A percentile compares a stretch with the other conserved stretches of the same genome.
Conservation (phyloP, 2,113 vertebrate species). For the Hyaena hyaena region DNA sequence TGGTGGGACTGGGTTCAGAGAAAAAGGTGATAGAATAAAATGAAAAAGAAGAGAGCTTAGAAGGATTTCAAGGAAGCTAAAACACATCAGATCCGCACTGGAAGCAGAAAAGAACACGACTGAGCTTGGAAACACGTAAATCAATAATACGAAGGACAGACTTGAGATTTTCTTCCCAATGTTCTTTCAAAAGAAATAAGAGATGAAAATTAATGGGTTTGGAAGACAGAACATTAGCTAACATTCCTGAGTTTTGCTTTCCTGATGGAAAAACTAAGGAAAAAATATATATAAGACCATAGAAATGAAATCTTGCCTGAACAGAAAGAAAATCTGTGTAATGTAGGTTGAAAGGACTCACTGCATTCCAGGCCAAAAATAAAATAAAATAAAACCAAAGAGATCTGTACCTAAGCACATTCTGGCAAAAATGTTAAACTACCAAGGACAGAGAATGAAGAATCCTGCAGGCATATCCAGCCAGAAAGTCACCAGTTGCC, state of each 20-base stretch:
- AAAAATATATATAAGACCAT: neutral
- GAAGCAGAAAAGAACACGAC: slow-evolving; percentile 5
- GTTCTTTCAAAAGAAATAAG: neutral
- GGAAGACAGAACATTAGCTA: slow-evolving; percentile 14
- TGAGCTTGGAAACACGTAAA: neutral
- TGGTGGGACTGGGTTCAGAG: neutral
- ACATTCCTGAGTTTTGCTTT: neutral
- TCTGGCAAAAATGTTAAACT: neutral
- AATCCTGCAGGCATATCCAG: neutral
- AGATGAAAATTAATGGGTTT: neutral
- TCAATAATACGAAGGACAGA: neutral
- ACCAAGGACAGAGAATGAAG: neutral
- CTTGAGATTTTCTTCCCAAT: neutral
- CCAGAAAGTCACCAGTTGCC: neutral
- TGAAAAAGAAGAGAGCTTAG: neutral
- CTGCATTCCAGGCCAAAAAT: neutral
- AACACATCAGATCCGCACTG: neutral
- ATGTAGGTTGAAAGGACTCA: neutral
- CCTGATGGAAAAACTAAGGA: neutral
- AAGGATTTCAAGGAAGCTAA: neutral
- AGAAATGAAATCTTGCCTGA: slow-evolving; percentile 32
- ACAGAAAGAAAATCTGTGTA: neutral
- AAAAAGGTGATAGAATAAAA: neutral
- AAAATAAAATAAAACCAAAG: neutral
- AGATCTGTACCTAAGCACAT: neutral